Percentiles rank a stretch among this genome's conserved stretches.
Evolutionary conservation across 2,888 invertebrate species (phyloP).

Genomic region (Macroteleia sp.): DNA sequence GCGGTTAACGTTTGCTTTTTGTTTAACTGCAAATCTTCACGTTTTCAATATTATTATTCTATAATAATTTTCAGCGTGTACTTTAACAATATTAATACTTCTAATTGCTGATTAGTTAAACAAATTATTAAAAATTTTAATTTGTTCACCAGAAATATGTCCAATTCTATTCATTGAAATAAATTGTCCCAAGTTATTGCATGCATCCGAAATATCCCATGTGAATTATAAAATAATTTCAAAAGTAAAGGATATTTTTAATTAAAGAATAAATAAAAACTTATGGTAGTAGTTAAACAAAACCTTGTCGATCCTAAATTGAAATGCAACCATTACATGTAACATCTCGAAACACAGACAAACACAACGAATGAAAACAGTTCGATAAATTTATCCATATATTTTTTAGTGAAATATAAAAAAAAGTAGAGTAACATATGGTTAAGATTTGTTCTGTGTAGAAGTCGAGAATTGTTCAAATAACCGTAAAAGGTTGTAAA

Average conservation of each 20-base stretch:
- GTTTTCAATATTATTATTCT: too few relatives aligned
- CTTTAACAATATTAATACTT: too few relatives aligned
- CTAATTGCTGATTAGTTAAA: constrained; percentile 15
- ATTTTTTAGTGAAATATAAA: neutral
- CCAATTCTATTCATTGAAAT: constrained; percentile 27
- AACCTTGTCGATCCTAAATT: constrained; percentile 6
- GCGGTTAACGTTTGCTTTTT: too few relatives aligned
- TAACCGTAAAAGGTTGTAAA: too few relatives aligned
- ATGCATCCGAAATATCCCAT: constrained; percentile 33
- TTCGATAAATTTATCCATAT: neutral
- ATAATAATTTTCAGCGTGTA: too few relatives aligned
- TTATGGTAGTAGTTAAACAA: constrained; percentile 1
- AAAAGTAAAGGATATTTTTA: neutral
- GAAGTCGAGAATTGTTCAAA: too few relatives aligned
- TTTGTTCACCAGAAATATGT: constrained; percentile 32
- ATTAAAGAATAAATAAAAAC: neutral
- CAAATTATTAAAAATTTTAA: constrained; percentile 5
- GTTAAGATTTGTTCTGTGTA: neutral
- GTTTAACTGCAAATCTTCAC: too few relatives aligned
- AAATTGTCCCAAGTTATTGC: constrained; percentile 23
- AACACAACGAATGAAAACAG: constrained; percentile 15
- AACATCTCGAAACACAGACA: constrained; percentile 30
- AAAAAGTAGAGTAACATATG: neutral
- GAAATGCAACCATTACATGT: constrained; percentile 29
- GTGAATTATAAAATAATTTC: constrained; percentile 1